Base-by-base conservation (phyloP, 2,888 invertebrate species). In the Cephus nigrinus region DNA sequence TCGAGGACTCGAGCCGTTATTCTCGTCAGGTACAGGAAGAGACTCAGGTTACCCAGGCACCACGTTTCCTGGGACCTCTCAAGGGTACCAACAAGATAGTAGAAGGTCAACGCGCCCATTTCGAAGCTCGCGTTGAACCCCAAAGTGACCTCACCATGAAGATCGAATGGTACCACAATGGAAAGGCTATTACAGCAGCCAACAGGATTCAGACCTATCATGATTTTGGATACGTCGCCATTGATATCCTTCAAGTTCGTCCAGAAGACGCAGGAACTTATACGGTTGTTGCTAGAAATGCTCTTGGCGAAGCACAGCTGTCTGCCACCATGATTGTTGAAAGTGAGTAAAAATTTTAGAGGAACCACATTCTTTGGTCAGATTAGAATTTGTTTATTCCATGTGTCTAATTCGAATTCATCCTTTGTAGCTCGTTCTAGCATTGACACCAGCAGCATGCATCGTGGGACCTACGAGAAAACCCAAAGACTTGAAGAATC, bases 151-250 rank as follows among this genome's bases (percentile, higher is more conserved):
- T 98, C 36, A 96, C 96, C 32, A 96, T 99, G 95, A 94, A 94
- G 88, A 96, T 98, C 81, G 98, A 99, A 92, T 99, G 99, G 99
- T 98, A 97, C 91, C 97, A 97, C 88, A 98, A 99, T 92, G 98
- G 98, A 76, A 95, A 96, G 90, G 95, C 97, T 81, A 95, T 99
- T 80, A 96, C 96, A 89, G 95, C 95, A 80, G 97, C 97, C 68
- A 97, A 96, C 88, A 95, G 99, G 85, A 99, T 98, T 89, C 98
- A 98, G 92, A 97, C 97, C 12, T 97, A 97, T 90, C 96, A 98
- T 87, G 98, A 99, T 92, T 99, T 99, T 92, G 99, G 99, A 79
- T 98, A 98, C 90, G 98, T 99, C 32, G 98, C 98, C 68, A 93
- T 99, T 83, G 99, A 99, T 88, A 98, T 99, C 86, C 93, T 97